Evolutionary conservation across 2,113 vertebrate genomes (phyloP).

Genomic region (Ranitomeya imitator): DNA sequence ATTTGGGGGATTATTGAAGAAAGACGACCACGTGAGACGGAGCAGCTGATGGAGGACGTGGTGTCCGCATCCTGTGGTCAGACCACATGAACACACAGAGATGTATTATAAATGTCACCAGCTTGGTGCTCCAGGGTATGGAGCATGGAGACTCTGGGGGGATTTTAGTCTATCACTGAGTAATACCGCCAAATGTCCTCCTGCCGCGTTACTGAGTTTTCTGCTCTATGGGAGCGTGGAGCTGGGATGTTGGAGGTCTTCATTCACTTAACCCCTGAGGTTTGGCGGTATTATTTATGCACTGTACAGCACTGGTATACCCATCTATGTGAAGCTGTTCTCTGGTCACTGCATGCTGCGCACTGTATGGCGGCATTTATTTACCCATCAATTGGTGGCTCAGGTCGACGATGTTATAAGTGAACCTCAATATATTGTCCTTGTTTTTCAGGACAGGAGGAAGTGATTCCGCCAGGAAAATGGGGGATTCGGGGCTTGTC

Average conservation of each 20-base stretch:
- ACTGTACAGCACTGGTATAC: too few species aligned
- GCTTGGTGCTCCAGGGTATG: not conserved
- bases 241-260: too few species aligned
- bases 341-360: too few species aligned
- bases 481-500: not conserved
- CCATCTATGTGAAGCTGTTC: too few species aligned
- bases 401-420: not conserved
- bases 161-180: not conserved
- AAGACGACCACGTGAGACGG: conserved; percentile 29
- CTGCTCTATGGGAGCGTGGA: too few species aligned
- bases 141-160: not conserved
- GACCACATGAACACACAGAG: conserved; percentile 13
- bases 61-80: conserved; percentile 30
- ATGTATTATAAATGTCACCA: conserved; percentile 21
- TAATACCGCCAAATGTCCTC: too few species aligned
- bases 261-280: too few species aligned
- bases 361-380: too few species aligned
- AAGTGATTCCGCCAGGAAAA: not conserved
- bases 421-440: not conserved
- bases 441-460: not conserved
- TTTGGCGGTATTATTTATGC: too few species aligned
- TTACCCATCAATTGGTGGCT: not conserved
- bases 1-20: not conserved
- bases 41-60: not conserved
- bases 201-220: too few species aligned